Evolutionary conservation across 2,797 vertebrate genomes (phyloP).

Genomic region (Coluber constrictor): DNA sequence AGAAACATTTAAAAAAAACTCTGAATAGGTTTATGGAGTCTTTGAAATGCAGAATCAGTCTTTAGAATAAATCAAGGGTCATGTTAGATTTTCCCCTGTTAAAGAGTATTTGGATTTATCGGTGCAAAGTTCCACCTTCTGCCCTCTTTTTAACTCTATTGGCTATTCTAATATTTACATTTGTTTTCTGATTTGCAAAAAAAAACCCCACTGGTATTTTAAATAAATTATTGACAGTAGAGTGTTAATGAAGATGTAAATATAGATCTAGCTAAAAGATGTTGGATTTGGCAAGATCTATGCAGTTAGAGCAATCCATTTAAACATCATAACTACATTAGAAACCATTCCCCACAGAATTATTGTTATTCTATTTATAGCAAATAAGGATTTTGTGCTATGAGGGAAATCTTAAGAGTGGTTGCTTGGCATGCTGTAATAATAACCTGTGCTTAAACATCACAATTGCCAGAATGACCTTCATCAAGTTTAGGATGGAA

Average conservation of each 20-base stretch:
- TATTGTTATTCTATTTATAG: not conserved
- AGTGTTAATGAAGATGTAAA: not conserved
- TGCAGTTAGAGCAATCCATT: not conserved
- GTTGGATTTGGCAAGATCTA: not conserved
- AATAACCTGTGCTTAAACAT: slow-evolving; percentile 36
- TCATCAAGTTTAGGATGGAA: slow-evolving; percentile 49
- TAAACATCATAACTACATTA: slow-evolving; percentile 27
- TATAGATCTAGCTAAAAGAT: not conserved
- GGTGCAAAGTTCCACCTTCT: not conserved
- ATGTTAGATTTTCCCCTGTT: not conserved
- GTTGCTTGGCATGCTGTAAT: slow-evolving; percentile 31
- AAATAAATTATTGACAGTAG: not conserved
- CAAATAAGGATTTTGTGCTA: slow-evolving; percentile 27
- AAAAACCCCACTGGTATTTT: not conserved
- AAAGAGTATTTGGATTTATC: not conserved
- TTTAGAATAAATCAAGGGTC: not conserved
- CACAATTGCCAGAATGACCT: slow-evolving; percentile 51
- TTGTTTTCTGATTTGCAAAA: not conserved
- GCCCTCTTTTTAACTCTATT: not conserved
- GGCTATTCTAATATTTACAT: not conserved
- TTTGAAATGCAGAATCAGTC: not conserved
- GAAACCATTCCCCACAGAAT: not conserved
- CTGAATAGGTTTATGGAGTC: not conserved
- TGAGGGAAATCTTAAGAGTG: slow-evolving; percentile 39
- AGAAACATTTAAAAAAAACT: not conserved